Evolutionary conservation across 2,797 vertebrate genomes (phyloP).

Genomic region (Spondyliosoma cantharus): DNA sequence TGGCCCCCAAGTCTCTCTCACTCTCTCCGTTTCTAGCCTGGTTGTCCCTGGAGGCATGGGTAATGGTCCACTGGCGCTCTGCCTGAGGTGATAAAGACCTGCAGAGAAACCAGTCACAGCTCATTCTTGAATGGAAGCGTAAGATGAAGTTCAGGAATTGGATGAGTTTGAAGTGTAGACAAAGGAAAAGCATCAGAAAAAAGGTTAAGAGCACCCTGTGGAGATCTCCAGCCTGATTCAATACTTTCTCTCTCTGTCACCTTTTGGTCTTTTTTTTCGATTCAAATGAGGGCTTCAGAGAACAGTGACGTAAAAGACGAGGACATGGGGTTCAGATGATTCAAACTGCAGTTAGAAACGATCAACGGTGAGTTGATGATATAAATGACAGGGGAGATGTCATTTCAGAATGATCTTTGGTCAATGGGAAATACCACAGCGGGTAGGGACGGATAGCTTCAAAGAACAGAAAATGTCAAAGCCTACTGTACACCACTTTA

Average conservation of each 20-base stretch:
- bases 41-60: slow-evolving; percentile 63
- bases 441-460: slow-evolving; percentile 47
- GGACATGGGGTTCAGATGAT: slow-evolving; percentile 17
- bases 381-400: slow-evolving; percentile 50
- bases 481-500: slow-evolving; percentile 40
- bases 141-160: slow-evolving; percentile 62
- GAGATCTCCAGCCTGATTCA: slow-evolving; percentile 47
- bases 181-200: slow-evolving; percentile 50
- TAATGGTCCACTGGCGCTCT: slow-evolving; percentile 70
- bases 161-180: slow-evolving; percentile 64
- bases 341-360: not conserved
- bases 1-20: slow-evolving; percentile 31
- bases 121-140: slow-evolving; percentile 55
- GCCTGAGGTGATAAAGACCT: slow-evolving; percentile 72
- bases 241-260: slow-evolving; percentile 56
- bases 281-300: slow-evolving; percentile 47
- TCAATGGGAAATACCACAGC: slow-evolving; percentile 56
- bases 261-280: slow-evolving; percentile 58
- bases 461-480: slow-evolving; percentile 69
- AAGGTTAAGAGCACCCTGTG: slow-evolving; percentile 59
- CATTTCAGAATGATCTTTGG: slow-evolving; percentile 63
- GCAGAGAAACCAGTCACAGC: slow-evolving; percentile 66
- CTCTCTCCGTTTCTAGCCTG: slow-evolving; percentile 50
- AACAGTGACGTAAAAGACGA: slow-evolving; percentile 34
- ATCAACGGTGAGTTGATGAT: slow-evolving; percentile 47